phyloP scores from a whole-genome alignment of 2,888 invertebrate species.

The Globia sparganii region DNA sequence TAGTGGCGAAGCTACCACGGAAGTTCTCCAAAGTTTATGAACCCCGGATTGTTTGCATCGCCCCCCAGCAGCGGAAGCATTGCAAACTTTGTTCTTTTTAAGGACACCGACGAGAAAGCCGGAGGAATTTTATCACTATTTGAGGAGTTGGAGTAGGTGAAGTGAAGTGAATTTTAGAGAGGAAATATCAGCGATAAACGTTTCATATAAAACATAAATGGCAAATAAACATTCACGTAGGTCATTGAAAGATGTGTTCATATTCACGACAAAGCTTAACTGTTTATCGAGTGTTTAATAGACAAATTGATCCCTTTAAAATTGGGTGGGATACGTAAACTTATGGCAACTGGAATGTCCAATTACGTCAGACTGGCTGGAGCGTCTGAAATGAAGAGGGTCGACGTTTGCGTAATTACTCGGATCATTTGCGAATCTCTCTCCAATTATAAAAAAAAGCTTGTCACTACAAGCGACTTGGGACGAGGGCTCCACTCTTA shows the following conservation, averaged over 20 bases:
- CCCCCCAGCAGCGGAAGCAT: conserved; percentile 74
- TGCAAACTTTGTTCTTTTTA: conserved; percentile 80
- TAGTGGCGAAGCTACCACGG: conserved; percentile 68
- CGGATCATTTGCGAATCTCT: conserved; percentile 88
- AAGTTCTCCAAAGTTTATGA: conserved; percentile 81
- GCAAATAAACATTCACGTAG: conserved; percentile 20
- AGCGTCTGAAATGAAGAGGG: conserved; percentile 87
- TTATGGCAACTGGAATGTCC: conserved; percentile 77
- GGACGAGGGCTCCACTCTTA: conserved; percentile 74
- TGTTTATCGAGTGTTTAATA: conserved; percentile 58
- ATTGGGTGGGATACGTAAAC: conserved; percentile 71
- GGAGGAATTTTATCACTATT: conserved; percentile 76
- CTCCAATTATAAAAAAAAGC: conserved; percentile 87
- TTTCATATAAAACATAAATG: conserved; percentile 23
- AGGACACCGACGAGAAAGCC: conserved; percentile 71
- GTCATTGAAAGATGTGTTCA: conserved; percentile 23
- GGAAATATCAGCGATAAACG: conserved; percentile 20
- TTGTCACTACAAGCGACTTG: conserved; percentile 83
- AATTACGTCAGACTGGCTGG: conserved; percentile 79
- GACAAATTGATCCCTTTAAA: conserved; percentile 71
- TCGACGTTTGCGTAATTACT: conserved; percentile 89
- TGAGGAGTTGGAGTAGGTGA: conserved; percentile 54
- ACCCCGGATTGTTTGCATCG: conserved; percentile 81
- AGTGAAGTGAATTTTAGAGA: conserved; percentile 30
- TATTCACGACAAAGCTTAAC: conserved; percentile 46